Evolutionary conservation across 2,797 vertebrate genomes (phyloP).

Genomic region (Fistularia tabacaria): DNA sequence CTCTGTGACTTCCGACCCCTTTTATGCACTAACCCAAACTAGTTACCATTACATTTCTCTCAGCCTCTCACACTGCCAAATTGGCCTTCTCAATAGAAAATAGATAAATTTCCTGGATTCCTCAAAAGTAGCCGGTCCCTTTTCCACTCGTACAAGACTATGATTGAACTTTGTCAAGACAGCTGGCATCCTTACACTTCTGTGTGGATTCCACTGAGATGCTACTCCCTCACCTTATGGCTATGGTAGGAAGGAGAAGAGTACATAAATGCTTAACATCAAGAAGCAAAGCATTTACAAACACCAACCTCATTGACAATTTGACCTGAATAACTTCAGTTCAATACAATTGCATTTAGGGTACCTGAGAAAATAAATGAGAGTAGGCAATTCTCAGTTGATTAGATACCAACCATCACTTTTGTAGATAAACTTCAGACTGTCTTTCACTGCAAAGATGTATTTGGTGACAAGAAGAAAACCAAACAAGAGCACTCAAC

Average conservation of each 20-base stretch:
- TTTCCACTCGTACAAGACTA: slow-evolving; percentile 40
- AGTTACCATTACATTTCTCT: slow-evolving; percentile 39
- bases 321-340: slow-evolving; percentile 56
- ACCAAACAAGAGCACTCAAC: slow-evolving; percentile 49
- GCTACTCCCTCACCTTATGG: slow-evolving; percentile 61
- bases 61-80: slow-evolving; percentile 55
- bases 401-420: slow-evolving; percentile 76
- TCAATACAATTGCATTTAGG: slow-evolving; percentile 59
- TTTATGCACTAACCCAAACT: slow-evolving; percentile 40
- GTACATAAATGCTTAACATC: slow-evolving; percentile 55
- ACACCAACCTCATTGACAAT: slow-evolving; percentile 42
- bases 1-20: slow-evolving; percentile 48
- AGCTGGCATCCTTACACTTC: slow-evolving; percentile 29
- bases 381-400: slow-evolving; percentile 64
- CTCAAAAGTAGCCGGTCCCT: slow-evolving; percentile 30
- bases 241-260: slow-evolving; percentile 29
- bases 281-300: slow-evolving; percentile 54
- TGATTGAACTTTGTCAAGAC: slow-evolving; percentile 47
- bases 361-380: slow-evolving; percentile 71
- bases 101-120: slow-evolving; percentile 51
- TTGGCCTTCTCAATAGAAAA: slow-evolving; percentile 34
- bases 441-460: slow-evolving; percentile 45
- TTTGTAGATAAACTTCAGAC: slow-evolving; percentile 64
- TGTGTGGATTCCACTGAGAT: slow-evolving; percentile 48
- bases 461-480: slow-evolving; percentile 50